Conservation (phyloP, 2,113 vertebrate genomes). For the Morone saxatilis region DNA sequence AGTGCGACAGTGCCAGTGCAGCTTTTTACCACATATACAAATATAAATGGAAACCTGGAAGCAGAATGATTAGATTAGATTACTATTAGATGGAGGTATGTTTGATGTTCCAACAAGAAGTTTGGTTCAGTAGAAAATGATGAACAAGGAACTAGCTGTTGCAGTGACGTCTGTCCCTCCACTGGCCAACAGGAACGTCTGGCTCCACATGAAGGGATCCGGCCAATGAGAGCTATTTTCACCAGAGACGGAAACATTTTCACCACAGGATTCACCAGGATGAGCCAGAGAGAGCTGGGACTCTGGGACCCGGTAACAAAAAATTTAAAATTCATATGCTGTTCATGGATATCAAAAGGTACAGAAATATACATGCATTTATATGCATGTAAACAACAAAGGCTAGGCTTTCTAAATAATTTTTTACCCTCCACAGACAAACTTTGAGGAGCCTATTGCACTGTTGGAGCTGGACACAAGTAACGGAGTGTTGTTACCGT, state of each 20-base stretch:
- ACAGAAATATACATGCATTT: not conserved
- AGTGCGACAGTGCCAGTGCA: too few species aligned
- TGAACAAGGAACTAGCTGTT: not conserved
- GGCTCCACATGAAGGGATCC: conserved; percentile 96
- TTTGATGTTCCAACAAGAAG: not conserved
- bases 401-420: not conserved
- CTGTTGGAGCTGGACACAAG: conserved; percentile 98
- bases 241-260: conserved; percentile 96
- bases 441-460: conserved; percentile 96
- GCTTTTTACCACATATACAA: too few species aligned
- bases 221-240: conserved; percentile 97
- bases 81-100: not conserved
- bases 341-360: conserved; percentile 2
- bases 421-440: conserved; percentile 84
- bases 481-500: conserved; percentile 95
- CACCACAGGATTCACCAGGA: conserved; percentile 98
- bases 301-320: conserved; percentile 97
- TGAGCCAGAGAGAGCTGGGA: conserved; percentile 98
- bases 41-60: too few species aligned
- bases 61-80: too few species aligned
- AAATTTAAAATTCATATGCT: not conserved
- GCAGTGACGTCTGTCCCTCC: conserved; percentile 3
- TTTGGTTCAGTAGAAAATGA: too few species aligned
- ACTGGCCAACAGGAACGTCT: conserved; percentile 89
- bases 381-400: not conserved